Percentiles rank a stretch among this genome's conserved stretches.
phyloP scores from a whole-genome alignment of 2,888 invertebrate species.

The Cheilosia vernalis region DNA sequence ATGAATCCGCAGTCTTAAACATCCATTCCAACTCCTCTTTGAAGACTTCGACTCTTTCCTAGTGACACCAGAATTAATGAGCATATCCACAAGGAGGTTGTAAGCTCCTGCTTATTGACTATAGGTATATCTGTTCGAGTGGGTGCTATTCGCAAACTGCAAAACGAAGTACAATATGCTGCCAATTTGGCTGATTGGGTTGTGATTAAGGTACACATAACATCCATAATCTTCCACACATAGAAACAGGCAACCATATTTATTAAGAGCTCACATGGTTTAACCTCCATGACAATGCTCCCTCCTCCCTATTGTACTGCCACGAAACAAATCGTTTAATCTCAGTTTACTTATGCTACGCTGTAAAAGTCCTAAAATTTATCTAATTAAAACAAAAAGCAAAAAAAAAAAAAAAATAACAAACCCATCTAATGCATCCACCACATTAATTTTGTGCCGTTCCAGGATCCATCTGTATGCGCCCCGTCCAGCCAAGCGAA shows the following conservation, averaged over 20 bases:
- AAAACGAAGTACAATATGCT: slow-evolving; percentile 44
- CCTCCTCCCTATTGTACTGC: not conserved
- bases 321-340: slow-evolving; percentile 6
- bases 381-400: slow-evolving; percentile 57
- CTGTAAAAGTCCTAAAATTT: slow-evolving; percentile 26
- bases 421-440: slow-evolving; percentile 21
- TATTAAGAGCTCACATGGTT: slow-evolving; percentile 3
- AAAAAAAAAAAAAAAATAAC: not conserved
- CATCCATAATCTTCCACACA: slow-evolving; percentile 32
- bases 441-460: slow-evolving; percentile 15
- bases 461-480: slow-evolving; percentile 79
- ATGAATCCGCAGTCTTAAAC: too few relatives aligned
- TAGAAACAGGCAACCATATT: slow-evolving; percentile 12
- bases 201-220: slow-evolving; percentile 47
- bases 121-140: not conserved
- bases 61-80: slow-evolving; percentile 29
- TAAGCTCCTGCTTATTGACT: slow-evolving; percentile 19
- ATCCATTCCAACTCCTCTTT: too few relatives aligned
- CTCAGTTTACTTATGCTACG: not conserved
- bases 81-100: not conserved
- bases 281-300: slow-evolving; percentile 34
- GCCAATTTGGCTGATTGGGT: slow-evolving; percentile 66
- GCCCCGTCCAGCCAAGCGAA: slow-evolving; percentile 79
- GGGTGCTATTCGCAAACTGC: slow-evolving; percentile 18
- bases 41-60: too few relatives aligned